phyloP scores from a whole-genome alignment of 2,797 vertebrate genomes.

The Artibeus lituratus region DNA sequence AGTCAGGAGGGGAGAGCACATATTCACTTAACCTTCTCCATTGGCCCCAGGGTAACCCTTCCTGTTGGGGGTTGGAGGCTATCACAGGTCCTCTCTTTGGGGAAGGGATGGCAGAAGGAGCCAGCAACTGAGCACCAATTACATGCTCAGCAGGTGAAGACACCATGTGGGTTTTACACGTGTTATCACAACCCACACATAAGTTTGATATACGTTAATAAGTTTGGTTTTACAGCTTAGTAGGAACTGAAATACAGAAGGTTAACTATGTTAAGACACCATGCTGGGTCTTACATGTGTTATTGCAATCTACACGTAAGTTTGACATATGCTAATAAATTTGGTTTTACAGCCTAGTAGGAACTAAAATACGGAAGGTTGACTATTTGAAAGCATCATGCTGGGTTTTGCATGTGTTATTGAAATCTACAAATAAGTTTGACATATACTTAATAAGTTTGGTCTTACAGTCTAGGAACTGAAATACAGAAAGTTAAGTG shows the following conservation, averaged over 20 bases:
- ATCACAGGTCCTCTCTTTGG: background rate
- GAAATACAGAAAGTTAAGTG: background rate
- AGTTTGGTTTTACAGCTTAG: background rate
- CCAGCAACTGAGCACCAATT: background rate
- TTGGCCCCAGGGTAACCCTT: background rate
- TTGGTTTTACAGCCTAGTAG: background rate
- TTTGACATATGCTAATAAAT: background rate
- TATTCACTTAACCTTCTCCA: background rate
- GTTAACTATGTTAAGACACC: background rate
- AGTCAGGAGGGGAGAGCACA: background rate
- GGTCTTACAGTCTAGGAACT: background rate
- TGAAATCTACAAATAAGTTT: background rate
- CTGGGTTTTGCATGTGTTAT: background rate
- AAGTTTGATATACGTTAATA: background rate
- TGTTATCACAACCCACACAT: background rate
- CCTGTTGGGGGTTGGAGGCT: background rate
- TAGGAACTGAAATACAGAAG: background rate
- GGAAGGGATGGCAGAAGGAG: background rate
- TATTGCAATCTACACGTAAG: background rate
- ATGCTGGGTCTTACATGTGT: background rate
- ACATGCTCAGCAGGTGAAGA: background rate
- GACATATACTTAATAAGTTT: background rate
- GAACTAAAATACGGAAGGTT: background rate
- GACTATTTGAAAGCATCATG: background rate
- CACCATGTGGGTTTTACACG: background rate